Evolutionary conservation across 2,888 invertebrate genomes (phyloP).

Genomic region (Andrena trimmerana): DNA sequence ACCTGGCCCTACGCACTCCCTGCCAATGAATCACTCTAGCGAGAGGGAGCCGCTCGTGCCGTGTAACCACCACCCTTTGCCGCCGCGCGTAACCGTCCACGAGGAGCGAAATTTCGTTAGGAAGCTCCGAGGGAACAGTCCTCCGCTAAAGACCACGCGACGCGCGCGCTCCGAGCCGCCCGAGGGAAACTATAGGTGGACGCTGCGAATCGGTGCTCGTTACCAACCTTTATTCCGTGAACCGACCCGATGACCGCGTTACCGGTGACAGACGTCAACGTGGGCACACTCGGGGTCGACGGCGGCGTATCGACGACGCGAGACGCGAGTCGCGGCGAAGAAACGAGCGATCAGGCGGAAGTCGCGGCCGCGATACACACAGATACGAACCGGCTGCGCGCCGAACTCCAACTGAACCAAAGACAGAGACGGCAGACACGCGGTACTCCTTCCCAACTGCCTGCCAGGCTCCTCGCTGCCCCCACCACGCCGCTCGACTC

Average conservation of each 20-base stretch:
- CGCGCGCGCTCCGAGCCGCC: not conserved
- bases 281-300: conserved; percentile 33
- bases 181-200: not conserved
- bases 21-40: conserved; percentile 34
- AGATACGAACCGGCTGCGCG: conserved; percentile 78
- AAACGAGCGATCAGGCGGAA: conserved; percentile 54
- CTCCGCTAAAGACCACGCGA: conserved; percentile 17
- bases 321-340: conserved; percentile 28
- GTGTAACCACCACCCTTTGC: not conserved
- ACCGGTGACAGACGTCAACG: conserved; percentile 7
- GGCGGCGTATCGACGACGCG: conserved; percentile 31
- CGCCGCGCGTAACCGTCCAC: not conserved
- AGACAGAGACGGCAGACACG: conserved; percentile 75
- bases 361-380: conserved; percentile 51
- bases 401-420: conserved; percentile 79
- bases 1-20: not conserved
- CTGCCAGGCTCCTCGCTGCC: conserved; percentile 50
- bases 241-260: conserved; percentile 64
- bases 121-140: not conserved
- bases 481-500: conserved; percentile 16
- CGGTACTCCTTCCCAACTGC: conserved; percentile 63
- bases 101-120: too few relatives aligned
- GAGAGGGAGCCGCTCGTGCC: not conserved
- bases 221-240: conserved; percentile 33
- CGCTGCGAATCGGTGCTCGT: conserved; percentile 27